Evolutionary conservation across 2,797 vertebrate genomes (phyloP).

Genomic region (Lophius americanus): DNA sequence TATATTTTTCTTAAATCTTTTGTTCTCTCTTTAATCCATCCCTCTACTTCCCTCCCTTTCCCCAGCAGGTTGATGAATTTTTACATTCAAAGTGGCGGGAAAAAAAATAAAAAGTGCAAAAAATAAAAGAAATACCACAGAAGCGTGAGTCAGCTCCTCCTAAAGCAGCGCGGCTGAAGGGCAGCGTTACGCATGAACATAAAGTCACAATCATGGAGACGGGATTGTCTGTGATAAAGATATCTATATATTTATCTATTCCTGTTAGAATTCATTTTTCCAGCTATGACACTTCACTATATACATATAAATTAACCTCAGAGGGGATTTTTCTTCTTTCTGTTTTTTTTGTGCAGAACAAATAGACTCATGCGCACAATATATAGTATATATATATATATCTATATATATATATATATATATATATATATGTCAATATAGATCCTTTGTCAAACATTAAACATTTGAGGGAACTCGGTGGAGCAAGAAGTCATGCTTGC

Average conservation of each 20-base stretch:
- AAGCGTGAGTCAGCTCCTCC: slow-evolving; percentile 38
- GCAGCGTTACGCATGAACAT: slow-evolving; percentile 60
- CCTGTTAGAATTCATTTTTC: slow-evolving; percentile 63
- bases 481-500: slow-evolving; percentile 52
- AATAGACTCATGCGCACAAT: slow-evolving; percentile 63
- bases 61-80: slow-evolving; percentile 26
- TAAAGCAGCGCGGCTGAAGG: slow-evolving; percentile 34
- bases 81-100: slow-evolving; percentile 70
- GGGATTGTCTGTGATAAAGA: slow-evolving; percentile 80
- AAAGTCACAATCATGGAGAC: slow-evolving; percentile 73
- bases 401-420: slow-evolving; percentile 46
- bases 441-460: slow-evolving; percentile 52
- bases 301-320: slow-evolving; percentile 65
- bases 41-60: slow-evolving; percentile 35
- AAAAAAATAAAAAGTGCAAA: slow-evolving; percentile 66
- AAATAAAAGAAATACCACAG: slow-evolving; percentile 50
- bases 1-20: no score
- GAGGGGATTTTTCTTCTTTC: slow-evolving; percentile 21
- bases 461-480: slow-evolving; percentile 40
- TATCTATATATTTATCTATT: slow-evolving; percentile 62
- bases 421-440: slow-evolving; percentile 42
- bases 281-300: slow-evolving; percentile 71
- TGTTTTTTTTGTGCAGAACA: slow-evolving; percentile 47
- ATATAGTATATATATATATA: slow-evolving; percentile 39
- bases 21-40: not conserved